Conservation (phyloP, 2,888 invertebrate species). For the Seladonia tumulorum region DNA sequence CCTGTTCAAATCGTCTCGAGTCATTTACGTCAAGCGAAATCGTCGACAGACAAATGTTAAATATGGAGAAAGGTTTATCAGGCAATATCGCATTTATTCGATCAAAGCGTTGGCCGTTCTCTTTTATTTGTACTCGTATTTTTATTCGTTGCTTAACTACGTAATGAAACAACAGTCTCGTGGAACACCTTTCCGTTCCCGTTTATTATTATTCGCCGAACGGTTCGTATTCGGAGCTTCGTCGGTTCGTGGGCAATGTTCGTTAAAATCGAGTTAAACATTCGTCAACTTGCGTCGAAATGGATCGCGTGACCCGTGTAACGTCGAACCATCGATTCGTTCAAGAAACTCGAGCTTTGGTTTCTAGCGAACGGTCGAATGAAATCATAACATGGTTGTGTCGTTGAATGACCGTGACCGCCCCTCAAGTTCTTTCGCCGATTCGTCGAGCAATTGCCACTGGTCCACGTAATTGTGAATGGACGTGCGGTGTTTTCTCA, state of each 20-base stretch:
- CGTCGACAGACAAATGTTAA: not conserved
- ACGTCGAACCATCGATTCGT: not conserved
- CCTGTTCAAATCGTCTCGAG: not conserved
- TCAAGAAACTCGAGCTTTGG: not conserved
- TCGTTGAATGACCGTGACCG: not conserved
- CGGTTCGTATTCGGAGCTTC: not conserved
- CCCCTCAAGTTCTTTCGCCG: not conserved
- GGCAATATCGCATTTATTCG: not conserved
- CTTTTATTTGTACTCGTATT: conserved; percentile 4
- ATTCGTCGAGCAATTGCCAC: not conserved
- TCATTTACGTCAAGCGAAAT: not conserved
- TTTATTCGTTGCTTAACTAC: not conserved
- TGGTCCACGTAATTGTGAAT: conserved; percentile 62
- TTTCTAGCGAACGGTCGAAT: not conserved
- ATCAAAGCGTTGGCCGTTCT: not conserved
- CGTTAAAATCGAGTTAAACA: not conserved
- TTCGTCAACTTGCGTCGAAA: not conserved
- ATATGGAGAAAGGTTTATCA: not conserved
- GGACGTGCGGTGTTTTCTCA: conserved; percentile 73
- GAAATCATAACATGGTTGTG: conserved; percentile 2
- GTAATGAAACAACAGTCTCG: not conserved
- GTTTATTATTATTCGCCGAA: no score
- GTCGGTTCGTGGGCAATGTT: no score
- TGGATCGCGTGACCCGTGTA: not conserved
- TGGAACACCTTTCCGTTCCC: no score